Evolutionary conservation across 1,140 invertebrate genomes (phyloP), one percentile per base, ranked within the genome.

Genomic region (Caligus rogercresseyi): DNA sequence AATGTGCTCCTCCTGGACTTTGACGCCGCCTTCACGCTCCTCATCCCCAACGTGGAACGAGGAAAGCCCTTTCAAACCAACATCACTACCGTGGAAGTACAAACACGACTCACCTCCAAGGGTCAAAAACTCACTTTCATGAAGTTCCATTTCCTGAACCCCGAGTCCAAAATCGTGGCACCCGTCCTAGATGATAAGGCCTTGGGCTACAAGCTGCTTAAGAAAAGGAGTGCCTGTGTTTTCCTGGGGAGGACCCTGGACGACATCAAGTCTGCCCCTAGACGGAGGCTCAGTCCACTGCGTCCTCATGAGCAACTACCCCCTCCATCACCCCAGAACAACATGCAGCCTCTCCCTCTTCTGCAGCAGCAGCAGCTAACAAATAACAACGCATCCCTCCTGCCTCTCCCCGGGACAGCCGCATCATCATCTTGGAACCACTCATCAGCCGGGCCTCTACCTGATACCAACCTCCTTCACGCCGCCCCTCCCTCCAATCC

Each of bases 101-200:
- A 62, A 20, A 54, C 26, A 16, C n/a, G 51, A 1, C n/a, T n/a
- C 2, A 18, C 31, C 19, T 19, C n/a, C 13, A 54, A 54, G 4
- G 60, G 60, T 16, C 43, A 54, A 21, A 54, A 62, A n/a, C 43
- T 62, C 24, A 62, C 60, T 2, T 62, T 62, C 16, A 62, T 62
- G 60, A 62, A 62, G 51, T 62, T 62, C 24, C n/a, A 52, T 18
- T 62, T 62, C 25, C n/a, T 18, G 21, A 21, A 20, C 54, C 60
- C 60, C 2, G 16, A 21, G 16, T 19, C 24, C 13, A 26, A 62
- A 53, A 62, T 62, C 16, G 19, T 21, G 1, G 60, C 60, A 18
- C 60, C 60, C 14, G 60, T 62, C 16, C 51, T 62, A 1, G 19
- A 55, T 23, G 60, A 62, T 43, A 54, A 53, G 23, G 18, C 24